Evolutionary conservation across 2,888 invertebrate genomes (phyloP).

Genomic region (Drosophila robusta): DNA sequence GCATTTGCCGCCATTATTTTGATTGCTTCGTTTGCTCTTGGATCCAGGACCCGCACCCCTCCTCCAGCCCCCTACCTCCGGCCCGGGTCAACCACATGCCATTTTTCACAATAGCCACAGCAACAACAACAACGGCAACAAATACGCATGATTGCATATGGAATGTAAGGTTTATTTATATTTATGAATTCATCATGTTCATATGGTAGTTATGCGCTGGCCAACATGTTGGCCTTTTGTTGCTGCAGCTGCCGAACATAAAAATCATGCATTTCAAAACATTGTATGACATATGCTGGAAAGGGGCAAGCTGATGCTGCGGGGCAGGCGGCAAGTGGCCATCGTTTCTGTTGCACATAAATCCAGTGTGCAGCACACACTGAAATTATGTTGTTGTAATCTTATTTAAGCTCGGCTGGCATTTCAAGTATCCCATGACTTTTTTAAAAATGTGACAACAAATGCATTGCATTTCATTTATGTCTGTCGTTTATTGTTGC

Average conservation of each 20-base stretch:
- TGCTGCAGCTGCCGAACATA: slow-evolving; percentile 24
- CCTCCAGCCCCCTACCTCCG: not conserved
- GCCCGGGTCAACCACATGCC: slow-evolving; percentile 43
- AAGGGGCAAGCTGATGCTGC: too few relatives aligned
- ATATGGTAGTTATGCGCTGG: slow-evolving; percentile 32
- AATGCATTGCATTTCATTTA: too few relatives aligned
- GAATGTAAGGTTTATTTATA: slow-evolving; percentile 75
- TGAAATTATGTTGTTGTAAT: not conserved
- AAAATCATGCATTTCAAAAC: slow-evolving; percentile 56
- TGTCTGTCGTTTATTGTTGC: too few relatives aligned
- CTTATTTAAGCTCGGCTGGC: not conserved
- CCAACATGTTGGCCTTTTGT: slow-evolving; percentile 5
- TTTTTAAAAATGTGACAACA: too few relatives aligned
- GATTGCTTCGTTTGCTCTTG: slow-evolving; percentile 77
- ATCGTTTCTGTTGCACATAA: slow-evolving; percentile 12
- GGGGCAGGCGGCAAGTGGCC: not conserved
- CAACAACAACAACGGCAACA: slow-evolving; percentile 21
- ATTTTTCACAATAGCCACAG: slow-evolving; percentile 48
- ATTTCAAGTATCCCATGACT: not conserved
- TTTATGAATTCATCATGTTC: slow-evolving; percentile 76
- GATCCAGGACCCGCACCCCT: slow-evolving; percentile 30
- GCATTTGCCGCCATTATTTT: slow-evolving; percentile 79
- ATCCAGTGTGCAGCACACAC: not conserved
- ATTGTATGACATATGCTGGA: slow-evolving; percentile 13
- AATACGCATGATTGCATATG: slow-evolving; percentile 70